These are phyloP conservation scores for Plutella xylostella DNA, from an alignment of 2,888 invertebrate species.

Conservation along the genomic window DNA sequence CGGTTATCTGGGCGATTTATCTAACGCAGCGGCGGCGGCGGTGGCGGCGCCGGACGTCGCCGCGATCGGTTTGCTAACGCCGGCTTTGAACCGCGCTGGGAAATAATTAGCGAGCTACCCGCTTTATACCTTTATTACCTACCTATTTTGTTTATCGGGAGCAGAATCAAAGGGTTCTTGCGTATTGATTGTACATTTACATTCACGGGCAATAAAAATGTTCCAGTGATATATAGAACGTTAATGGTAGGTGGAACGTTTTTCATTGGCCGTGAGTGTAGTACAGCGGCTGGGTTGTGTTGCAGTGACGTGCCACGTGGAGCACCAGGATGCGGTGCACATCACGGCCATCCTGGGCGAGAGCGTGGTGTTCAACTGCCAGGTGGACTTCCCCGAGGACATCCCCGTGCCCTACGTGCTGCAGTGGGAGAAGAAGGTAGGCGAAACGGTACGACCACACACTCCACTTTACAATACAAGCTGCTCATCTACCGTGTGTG, in stretches of 20 bases:
- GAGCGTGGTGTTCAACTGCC: constrained; percentile 97
- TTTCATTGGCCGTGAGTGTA: too few relatives aligned
- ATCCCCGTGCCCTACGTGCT: constrained; percentile 97
- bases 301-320: constrained; percentile 82
- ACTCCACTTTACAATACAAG: constrained; percentile 69
- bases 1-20: constrained; percentile 12
- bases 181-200: not conserved
- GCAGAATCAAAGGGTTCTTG: not conserved
- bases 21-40: constrained; percentile 5
- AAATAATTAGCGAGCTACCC: not conserved
- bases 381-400: constrained; percentile 96
- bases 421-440: constrained; percentile 99
- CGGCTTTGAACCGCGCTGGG: not conserved
- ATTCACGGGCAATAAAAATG: not conserved
- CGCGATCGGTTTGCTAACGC: not conserved
- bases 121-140: too few relatives aligned
- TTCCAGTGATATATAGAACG: not conserved
- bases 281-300: constrained; percentile 24
- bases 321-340: constrained; percentile 93
- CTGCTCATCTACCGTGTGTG: constrained; percentile 68
- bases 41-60: not conserved
- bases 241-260: not conserved
- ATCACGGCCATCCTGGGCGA: constrained; percentile 97
- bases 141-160: too few relatives aligned
- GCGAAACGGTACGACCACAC: constrained; percentile 91